Evolutionary conservation across 2,113 vertebrate genomes (phyloP).

Genomic region (Erythrolamprus reginae): DNA sequence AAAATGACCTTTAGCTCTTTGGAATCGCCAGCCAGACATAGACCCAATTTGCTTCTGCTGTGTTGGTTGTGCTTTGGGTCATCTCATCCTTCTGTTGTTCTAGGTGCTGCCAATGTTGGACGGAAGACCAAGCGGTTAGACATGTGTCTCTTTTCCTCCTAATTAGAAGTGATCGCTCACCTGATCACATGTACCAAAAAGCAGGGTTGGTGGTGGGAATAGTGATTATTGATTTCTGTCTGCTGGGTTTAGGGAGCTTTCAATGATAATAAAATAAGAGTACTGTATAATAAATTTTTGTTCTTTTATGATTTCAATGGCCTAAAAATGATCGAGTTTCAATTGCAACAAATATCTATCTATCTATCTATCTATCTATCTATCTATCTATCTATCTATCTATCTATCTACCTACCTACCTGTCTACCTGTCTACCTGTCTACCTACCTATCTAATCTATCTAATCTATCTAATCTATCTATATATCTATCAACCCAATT

Average conservation of each 20-base stretch:
- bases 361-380: too few relatives aligned
- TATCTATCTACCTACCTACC: too few relatives aligned
- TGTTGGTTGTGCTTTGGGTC: too few relatives aligned
- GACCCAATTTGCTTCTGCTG: background rate
- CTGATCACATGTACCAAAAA: background rate
- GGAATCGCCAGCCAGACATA: background rate
- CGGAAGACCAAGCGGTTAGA: background rate
- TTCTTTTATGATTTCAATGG: background rate
- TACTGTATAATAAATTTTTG: background rate
- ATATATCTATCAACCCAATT: too few relatives aligned
- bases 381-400: too few relatives aligned
- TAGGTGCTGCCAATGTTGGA: background rate
- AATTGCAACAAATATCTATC: too few relatives aligned
- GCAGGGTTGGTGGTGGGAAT: background rate
- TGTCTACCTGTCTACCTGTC: too few relatives aligned
- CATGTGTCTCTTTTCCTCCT: background rate
- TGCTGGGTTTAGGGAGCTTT: background rate
- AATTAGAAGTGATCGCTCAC: background rate
- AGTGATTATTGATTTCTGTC: background rate
- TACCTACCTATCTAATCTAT: too few relatives aligned
- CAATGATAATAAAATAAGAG: background rate
- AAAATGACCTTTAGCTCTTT: background rate
- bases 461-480: too few relatives aligned
- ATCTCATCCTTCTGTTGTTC: background rate
- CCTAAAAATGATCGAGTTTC: background rate